A percentile compares a stretch with the other conserved stretches of the same genome.
These are phyloP conservation scores for Samia ricini DNA, from an alignment of 1,140 invertebrate species.

Conservation along the genomic window DNA sequence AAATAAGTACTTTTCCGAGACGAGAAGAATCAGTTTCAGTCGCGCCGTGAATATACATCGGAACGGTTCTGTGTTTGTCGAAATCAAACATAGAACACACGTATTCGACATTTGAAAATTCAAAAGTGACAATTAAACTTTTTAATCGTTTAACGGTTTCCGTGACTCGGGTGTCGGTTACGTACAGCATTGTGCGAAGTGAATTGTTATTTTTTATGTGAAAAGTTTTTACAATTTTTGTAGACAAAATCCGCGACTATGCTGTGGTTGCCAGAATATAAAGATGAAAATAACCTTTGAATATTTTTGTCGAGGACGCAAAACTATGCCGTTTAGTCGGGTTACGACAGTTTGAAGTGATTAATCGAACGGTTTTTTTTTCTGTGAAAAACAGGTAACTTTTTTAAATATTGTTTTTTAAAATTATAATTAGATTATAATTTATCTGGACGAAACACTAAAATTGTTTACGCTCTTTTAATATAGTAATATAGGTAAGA, in stretches of 20 bases:
- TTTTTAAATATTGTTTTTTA: too few relatives aligned
- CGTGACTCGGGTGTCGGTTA: background rate
- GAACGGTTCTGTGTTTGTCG: conserved; percentile 9
- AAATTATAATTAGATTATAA: too few relatives aligned
- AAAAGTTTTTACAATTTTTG: conserved; percentile 3
- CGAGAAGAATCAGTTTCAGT: conserved; percentile 18
- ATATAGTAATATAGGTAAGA: too few relatives aligned
- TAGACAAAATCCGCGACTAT: conserved; percentile 19
- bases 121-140: conserved; percentile 24
- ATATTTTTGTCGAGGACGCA: conserved; percentile 36
- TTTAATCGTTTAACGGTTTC: conserved; percentile 9
- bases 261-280: conserved; percentile 27
- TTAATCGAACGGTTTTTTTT: background rate
- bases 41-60: background rate
- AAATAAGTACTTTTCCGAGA: conserved; percentile 27
- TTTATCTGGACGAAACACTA: too few relatives aligned
- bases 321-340: conserved; percentile 14
- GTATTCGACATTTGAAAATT: conserved; percentile 23
- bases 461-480: too few relatives aligned
- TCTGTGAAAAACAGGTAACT: conserved; percentile 1
- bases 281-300: conserved; percentile 32
- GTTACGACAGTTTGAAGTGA: conserved; percentile 8
- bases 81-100: conserved; percentile 16
- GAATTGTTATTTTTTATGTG: background rate
- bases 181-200: background rate